phyloP scores from a whole-genome alignment of 2,113 vertebrate genomes.

The Poeciliopsis prolifica region DNA sequence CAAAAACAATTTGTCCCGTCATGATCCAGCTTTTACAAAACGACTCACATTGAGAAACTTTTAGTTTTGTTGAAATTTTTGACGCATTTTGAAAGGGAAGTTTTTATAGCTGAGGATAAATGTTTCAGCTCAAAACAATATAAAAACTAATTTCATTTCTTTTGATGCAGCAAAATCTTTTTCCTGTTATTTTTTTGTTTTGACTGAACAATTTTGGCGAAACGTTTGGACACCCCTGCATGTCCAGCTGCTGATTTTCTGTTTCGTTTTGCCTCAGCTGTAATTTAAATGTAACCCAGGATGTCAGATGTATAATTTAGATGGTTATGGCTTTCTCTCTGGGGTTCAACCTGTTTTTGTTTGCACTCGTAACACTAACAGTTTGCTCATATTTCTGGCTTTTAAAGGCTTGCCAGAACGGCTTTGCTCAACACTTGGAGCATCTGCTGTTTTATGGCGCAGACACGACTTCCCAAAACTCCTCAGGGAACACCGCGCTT shows the following conservation, averaged over 20 bases:
- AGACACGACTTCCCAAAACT: slow-evolving; percentile 87
- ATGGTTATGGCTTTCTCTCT: neutral
- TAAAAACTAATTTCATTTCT: too few species aligned
- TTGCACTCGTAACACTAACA: slow-evolving; percentile 23
- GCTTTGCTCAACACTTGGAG: slow-evolving; percentile 91
- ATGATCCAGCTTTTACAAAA: too few species aligned
- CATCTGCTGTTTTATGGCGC: slow-evolving; percentile 93
- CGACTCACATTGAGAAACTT: too few species aligned
- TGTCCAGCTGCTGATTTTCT: slow-evolving; percentile 20
- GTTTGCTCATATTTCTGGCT: slow-evolving; percentile 40
- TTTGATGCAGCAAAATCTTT: too few species aligned
- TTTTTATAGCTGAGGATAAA: too few species aligned
- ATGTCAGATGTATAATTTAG: slow-evolving; percentile 21
- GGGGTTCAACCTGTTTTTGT: slow-evolving; percentile 4
- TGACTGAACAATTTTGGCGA: too few species aligned
- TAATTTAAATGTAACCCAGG: slow-evolving; percentile 35
- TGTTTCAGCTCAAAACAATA: too few species aligned
- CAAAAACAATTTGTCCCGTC: too few species aligned
- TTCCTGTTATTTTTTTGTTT: too few species aligned
- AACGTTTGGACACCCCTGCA: too few species aligned
- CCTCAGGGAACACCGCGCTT: slow-evolving; percentile 90
- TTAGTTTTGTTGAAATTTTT: too few species aligned
- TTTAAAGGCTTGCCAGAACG: slow-evolving; percentile 84
- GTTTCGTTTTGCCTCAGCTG: slow-evolving; percentile 37
- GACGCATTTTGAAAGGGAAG: too few species aligned